Evolutionary conservation across 2,888 invertebrate species (phyloP), one percentile per base, ranked within the genome.

Genomic region (Acronicta aceris): DNA sequence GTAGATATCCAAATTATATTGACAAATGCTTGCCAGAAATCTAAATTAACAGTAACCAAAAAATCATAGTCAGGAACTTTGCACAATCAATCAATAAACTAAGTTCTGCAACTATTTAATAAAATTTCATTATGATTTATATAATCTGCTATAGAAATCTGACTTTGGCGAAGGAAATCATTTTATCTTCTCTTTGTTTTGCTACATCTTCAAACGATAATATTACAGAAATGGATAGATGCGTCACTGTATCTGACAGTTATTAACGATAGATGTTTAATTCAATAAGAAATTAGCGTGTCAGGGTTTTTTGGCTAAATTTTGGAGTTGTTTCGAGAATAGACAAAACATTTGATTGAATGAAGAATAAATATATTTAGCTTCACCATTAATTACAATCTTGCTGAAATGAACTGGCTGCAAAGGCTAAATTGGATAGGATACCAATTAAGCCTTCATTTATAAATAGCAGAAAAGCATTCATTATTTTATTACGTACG

Each of bases 101-200:
- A 45, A n/a, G 25, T 59, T 52, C 54, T 69, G 16, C 27, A 55
- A 60, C 38, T 42, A 64, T 55, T 46, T 42, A 59, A 71, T 52
- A 58, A 27, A 52, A 52, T 71, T 57, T 48, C 41, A 59, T 57
- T 38, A 48, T 65, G 45, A 59, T 65, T 58, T 59, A 59, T 57
- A 21, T 21, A 21, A 21, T 3, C 21, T 40, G 41, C 12, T 17
- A 9, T 27, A n/a, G 15, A 30, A 21, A 21, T 42, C 8, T 33
- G 42, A 42, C 40, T 25, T 50, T 36, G 16, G 10, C 16, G 2
- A 40, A 52, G 40, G 5, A 60, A 55, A 71, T 40, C 8, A 46
- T 25, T 43, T 48, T 40, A 41, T 60, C 36, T 33, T 54, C 30
- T 42, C 27, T 49, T 27, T 30, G 48, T 59, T 38, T 36, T 6